Base-by-base conservation (phyloP, 1,140 invertebrate species). In the Atopsyche davidsoni region DNA sequence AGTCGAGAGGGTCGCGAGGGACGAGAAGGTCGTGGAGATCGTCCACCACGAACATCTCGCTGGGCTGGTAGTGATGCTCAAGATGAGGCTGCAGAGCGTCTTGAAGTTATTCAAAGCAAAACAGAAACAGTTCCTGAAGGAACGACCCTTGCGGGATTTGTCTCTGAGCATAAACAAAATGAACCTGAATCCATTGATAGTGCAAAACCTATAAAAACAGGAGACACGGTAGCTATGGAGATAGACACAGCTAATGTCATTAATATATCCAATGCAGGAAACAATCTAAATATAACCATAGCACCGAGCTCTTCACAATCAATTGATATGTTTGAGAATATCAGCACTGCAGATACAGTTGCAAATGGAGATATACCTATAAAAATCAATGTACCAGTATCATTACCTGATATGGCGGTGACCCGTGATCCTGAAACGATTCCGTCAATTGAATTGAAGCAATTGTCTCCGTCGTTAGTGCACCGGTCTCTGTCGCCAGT, bases 11-110 rank as follows among this genome's bases (percentile, higher is more conserved):
- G 19, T 22, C 46, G 3, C 36, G 46, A 1, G 35, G 34, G 23
- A n/a, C n/a, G n/a, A n/a, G 54, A 56, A 28, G 23, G 40, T 13
- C 42, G 48, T 4, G 32, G 34, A 10, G 54, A 56, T 2, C 36
- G 54, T 13, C 18, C 43, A 45, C 36, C 45, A 16, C 32, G 53
- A 2, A 36, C 28, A 18, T 51, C 56, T 18, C 56, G 56, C 6
- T 58, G 56, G 56, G 44, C 51, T 10, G 51, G 41, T 17, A 46
- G 25, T 6, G 51, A 53, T 3, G 52, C 45, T 36, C 44, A 45
- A 7, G 54, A 56, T 25, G 48, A 43, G 32, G 3, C 3, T 16
- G 13, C 9, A 4, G 3, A 40, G 35, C 35, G 4, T 17, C 6
- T 36, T 36, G 35, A 17, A 36, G 13, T 7, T 36, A 17, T 7